Percentiles rank a stretch among this genome's conserved stretches.
Evolutionary conservation across 2,888 invertebrate species (phyloP).

Genomic region (Harpalus rufipes): DNA sequence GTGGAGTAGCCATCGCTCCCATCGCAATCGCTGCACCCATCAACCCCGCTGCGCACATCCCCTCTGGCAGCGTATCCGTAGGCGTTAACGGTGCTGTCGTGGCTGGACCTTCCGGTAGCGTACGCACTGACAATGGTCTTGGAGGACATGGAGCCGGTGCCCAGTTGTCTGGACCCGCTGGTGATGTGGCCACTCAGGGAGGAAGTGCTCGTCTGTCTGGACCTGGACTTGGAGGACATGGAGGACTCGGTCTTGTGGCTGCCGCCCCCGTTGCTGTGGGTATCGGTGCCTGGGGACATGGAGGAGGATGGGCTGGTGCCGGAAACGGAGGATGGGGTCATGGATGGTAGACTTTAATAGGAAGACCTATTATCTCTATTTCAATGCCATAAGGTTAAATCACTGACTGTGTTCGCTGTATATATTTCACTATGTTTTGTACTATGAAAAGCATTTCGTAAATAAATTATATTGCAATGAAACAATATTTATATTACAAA

Average conservation of each 20-base stretch:
- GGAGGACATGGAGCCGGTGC: too few relatives aligned
- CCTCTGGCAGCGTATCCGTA: slow-evolving; percentile 50
- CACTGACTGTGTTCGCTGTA: slow-evolving; percentile 26
- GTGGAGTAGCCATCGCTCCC: slow-evolving; percentile 28
- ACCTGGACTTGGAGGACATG: slow-evolving; percentile 55
- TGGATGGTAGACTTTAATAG: slow-evolving; percentile 3
- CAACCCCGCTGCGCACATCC: slow-evolving; percentile 60
- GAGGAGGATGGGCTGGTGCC: slow-evolving; percentile 25
- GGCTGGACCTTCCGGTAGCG: too few relatives aligned
- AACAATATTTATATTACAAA: not conserved
- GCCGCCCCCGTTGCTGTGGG: slow-evolving; percentile 45
- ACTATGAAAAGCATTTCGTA: not conserved
- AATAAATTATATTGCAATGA: not conserved
- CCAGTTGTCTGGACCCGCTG: too few relatives aligned
- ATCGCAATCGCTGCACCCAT: slow-evolving; percentile 36
- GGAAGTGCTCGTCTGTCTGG: too few relatives aligned
- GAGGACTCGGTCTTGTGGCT: slow-evolving; percentile 38
- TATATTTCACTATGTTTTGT: slow-evolving; percentile 17
- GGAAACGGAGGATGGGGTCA: slow-evolving; percentile 52
- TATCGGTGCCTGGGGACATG: slow-evolving; percentile 51
- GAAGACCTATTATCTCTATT: not conserved
- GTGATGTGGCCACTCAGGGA: too few relatives aligned
- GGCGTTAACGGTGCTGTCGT: too few relatives aligned
- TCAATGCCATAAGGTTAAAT: slow-evolving; percentile 10
- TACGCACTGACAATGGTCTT: too few relatives aligned